phyloP scores from a whole-genome alignment of 2,797 vertebrate species.

The Paedocypris micromegethes region DNA sequence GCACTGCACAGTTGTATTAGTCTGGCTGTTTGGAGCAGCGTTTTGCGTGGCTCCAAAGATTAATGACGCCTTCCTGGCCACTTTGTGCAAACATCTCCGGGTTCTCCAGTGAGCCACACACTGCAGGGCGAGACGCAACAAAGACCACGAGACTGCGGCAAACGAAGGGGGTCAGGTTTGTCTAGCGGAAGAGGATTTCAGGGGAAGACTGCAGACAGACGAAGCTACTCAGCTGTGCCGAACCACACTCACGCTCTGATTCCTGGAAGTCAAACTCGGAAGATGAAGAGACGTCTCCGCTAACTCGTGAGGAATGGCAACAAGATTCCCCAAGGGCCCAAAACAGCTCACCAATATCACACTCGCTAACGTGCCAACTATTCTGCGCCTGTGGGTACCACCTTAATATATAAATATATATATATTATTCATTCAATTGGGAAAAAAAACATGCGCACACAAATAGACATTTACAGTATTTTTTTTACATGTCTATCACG shows the following conservation, averaged over 20 bases:
- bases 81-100: constrained; percentile 37
- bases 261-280: constrained; percentile 25
- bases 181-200: constrained; percentile 2
- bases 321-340: constrained; percentile 18
- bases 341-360: constrained; percentile 12
- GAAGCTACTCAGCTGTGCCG: constrained; percentile 7
- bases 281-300: constrained; percentile 6
- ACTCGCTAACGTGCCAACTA: constrained; percentile 10
- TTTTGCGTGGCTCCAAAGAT: constrained; percentile 31
- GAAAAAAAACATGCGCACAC: too few species aligned
- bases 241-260: neutral
- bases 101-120: constrained; percentile 17
- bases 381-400: neutral
- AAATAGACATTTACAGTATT: too few species aligned
- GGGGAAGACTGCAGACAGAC: constrained; percentile 1
- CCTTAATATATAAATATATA: too few species aligned
- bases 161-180: constrained; percentile 21
- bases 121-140: constrained; percentile 17
- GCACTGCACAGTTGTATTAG: neutral
- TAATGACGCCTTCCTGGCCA: constrained; percentile 32
- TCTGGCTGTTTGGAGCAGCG: constrained; percentile 10
- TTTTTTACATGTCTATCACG: too few species aligned
- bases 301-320: constrained; percentile 27
- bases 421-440: too few species aligned
- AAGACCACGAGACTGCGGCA: constrained; percentile 8